Conservation (phyloP, 1,140 invertebrate genomes). For the Leguminivora glycinivorella region DNA sequence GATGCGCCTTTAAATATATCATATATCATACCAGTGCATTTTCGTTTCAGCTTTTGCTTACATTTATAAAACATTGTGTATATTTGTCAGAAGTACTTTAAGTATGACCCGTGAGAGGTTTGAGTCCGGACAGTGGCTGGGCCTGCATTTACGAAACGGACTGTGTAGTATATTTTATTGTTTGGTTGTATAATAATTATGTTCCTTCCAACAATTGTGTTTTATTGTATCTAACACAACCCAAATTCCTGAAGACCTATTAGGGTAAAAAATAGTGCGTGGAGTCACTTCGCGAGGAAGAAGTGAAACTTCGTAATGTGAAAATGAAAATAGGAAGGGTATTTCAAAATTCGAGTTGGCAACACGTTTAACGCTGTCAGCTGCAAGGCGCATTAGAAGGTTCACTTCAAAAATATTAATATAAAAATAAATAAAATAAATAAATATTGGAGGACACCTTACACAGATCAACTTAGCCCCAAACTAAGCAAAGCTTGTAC, state of each 20-base stretch:
- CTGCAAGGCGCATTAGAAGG: too few relatives aligned
- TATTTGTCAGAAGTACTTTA: constrained; percentile 16
- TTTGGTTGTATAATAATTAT: constrained; percentile 72
- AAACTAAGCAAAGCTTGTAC: too few relatives aligned
- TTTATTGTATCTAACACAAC: constrained; percentile 42
- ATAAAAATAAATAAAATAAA: too few relatives aligned
- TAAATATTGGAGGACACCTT: too few relatives aligned
- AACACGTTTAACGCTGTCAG: too few relatives aligned
- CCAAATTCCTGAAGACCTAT: background rate
- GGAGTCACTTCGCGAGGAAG: too few relatives aligned
- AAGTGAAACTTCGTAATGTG: too few relatives aligned
- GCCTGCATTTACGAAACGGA: constrained; percentile 56
- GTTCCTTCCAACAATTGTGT: constrained; percentile 55
- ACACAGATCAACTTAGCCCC: too few relatives aligned
- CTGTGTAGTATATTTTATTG: constrained; percentile 55
- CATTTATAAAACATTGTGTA: constrained; percentile 5
- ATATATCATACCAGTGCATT: constrained; percentile 10
- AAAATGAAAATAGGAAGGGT: too few relatives aligned
- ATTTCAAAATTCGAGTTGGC: too few relatives aligned
- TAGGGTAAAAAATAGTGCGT: too few relatives aligned
- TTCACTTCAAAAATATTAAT: too few relatives aligned
- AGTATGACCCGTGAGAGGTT: background rate
- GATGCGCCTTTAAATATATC: background rate
- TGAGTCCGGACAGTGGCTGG: constrained; percentile 23
- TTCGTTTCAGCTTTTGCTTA: constrained; percentile 1